Evolutionary conservation across 2,797 vertebrate species (phyloP).

Genomic region (Myotis daubentonii): DNA sequence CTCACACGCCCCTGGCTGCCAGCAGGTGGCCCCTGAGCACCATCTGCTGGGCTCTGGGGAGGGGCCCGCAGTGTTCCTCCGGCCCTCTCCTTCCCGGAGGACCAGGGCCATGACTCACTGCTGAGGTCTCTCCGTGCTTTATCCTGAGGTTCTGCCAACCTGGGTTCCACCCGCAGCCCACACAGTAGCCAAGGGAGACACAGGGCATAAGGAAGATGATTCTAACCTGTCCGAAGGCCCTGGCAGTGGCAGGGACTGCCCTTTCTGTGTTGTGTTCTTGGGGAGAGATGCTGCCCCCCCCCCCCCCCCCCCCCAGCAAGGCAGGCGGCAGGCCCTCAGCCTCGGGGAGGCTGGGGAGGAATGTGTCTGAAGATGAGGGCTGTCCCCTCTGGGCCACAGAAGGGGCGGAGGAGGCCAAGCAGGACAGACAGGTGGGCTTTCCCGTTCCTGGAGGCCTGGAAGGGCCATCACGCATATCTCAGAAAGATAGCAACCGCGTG

Average conservation of each 20-base stretch:
- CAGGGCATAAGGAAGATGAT: neutral
- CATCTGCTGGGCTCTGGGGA: constrained; percentile 52
- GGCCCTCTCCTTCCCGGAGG: neutral
- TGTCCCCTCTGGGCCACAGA: neutral
- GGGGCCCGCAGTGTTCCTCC: neutral
- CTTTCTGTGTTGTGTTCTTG: neutral
- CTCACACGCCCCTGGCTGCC: constrained; percentile 67
- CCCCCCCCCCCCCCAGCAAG: neutral
- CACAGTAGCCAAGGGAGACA: neutral
- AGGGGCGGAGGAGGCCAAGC: neutral
- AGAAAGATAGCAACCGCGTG: neutral
- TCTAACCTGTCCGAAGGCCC: neutral
- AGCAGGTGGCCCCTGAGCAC: constrained; percentile 84
- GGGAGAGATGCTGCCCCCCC: neutral
- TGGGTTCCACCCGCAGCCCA: neutral
- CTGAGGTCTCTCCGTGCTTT: neutral
- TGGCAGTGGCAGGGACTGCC: neutral
- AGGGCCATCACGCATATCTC: neutral
- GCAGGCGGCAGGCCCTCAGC: neutral
- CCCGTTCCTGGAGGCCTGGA: neutral
- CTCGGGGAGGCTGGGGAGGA: neutral
- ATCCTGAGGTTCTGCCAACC: neutral
- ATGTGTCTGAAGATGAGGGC: neutral
- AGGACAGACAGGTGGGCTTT: neutral
- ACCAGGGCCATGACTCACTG: neutral